Evolutionary conservation across 2,797 vertebrate genomes (phyloP), one percentile per base, ranked within the genome.

Genomic region (Hipposideros larvatus): DNA sequence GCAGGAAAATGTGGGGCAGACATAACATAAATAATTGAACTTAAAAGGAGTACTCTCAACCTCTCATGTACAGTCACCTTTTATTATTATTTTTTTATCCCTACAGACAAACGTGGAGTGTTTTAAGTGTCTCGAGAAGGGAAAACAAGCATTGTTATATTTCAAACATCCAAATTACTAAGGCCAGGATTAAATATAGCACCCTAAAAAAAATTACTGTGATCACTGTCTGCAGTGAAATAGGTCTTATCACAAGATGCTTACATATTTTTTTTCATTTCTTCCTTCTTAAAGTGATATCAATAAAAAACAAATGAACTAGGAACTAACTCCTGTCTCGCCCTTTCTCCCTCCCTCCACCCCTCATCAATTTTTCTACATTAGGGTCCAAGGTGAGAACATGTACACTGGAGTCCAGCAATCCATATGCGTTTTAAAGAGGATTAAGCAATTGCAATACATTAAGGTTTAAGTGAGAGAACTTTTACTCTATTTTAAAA

Each of bases 11-110:
- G 53, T 66, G 66, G 78, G 59, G 15, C 34, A 92, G 90, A 66
- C 13, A 16, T 43, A 55, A 86, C 26, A 74, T 68, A 87, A 75
- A 63, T 26, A 48, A 68, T 70, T 83, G 78, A 87, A 73, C 34
- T 90, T 43, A 34, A 57, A 53, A 91, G 13, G 26, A 41, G 22
- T 53, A 66, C 19, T 46, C 37, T 37, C 71, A 87, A 57, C 34
- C 14, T 73, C 46, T 79, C 73, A 68, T 63, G 78, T 91, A 85
- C 21, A 63, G 43, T 37, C 37, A 74, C 11, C 43, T 68, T 57
- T 70, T 84, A 57, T 66, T 84, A 51, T 59, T 53, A 84, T 84
- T 86, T 91, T 59, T 61, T 87, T 79, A n/a, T 41, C 83, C 28
- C 37, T 46, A 59, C n/a, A 80, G 37, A 80, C 2, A 37, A 88